These are phyloP conservation scores for Alosa alosa DNA, from an alignment of 2,113 vertebrate genomes.

Conservation along the genomic window DNA sequence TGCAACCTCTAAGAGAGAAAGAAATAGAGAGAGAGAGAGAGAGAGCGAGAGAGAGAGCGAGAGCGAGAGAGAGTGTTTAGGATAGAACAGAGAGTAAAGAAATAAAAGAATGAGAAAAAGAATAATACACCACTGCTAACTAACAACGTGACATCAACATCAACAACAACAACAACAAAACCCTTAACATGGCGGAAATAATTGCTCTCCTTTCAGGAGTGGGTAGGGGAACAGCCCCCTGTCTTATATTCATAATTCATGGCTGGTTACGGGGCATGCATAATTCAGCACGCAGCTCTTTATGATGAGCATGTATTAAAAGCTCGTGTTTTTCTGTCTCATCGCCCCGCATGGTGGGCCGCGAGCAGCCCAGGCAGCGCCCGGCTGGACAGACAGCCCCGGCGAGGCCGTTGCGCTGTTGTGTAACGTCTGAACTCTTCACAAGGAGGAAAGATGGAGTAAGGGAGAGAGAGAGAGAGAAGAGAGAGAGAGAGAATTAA, in stretches of 20 bases:
- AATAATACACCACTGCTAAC: not conserved
- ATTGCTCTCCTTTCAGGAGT: slow-evolving; percentile 56
- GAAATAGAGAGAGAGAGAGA: slow-evolving; percentile 34
- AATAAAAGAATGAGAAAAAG: not conserved
- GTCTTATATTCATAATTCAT: slow-evolving; percentile 68
- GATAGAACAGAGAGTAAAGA: slow-evolving; percentile 41
- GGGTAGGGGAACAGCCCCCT: slow-evolving; percentile 53
- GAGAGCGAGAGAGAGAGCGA: not conserved
- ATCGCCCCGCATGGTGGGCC: not conserved
- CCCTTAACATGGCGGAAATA: slow-evolving; percentile 51
- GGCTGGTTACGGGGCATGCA: slow-evolving; percentile 64
- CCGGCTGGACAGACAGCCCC: not conserved
- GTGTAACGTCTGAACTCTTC: not conserved
- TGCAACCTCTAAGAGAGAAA: slow-evolving; percentile 45
- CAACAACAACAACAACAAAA: not conserved
- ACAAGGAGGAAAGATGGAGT: not conserved
- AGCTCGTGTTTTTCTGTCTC: slow-evolving; percentile 41
- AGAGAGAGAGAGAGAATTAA: not conserved
- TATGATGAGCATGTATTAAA: slow-evolving; percentile 68
- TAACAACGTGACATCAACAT: not conserved
- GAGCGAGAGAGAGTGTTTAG: slow-evolving; percentile 15
- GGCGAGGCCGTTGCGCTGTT: slow-evolving; percentile 8
- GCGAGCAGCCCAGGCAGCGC: not conserved
- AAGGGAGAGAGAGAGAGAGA: not conserved
- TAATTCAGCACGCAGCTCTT: slow-evolving; percentile 59